Conservation (phyloP, 2,113 vertebrate species). For the Dasypus novemcinctus region DNA sequence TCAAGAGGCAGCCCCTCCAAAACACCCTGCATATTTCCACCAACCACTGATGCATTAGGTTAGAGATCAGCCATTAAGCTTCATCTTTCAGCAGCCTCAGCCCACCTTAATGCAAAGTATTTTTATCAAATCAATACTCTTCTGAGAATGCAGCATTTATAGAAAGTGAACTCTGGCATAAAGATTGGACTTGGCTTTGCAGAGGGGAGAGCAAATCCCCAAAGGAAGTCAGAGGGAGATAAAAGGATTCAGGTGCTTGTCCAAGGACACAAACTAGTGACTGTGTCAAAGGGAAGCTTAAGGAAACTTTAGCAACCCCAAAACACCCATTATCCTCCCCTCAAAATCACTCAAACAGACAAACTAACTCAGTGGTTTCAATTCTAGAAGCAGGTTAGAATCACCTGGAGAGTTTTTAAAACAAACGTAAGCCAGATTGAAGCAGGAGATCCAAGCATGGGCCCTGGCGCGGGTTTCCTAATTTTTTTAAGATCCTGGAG, state of each 20-base stretch:
- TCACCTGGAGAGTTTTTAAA: neutral
- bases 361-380: neutral
- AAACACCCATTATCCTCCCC: neutral
- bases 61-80: neutral
- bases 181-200: neutral
- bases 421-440: neutral
- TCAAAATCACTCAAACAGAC: neutral
- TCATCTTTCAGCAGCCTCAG: neutral
- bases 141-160: neutral
- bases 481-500: neutral
- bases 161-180: neutral
- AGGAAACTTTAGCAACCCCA: neutral
- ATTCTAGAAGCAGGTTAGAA: neutral
- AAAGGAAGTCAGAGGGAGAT: neutral
- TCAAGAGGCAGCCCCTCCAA: neutral
- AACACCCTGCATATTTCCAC: neutral
- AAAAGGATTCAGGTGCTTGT: neutral
- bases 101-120: neutral
- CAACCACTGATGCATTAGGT: rapidly evolving
- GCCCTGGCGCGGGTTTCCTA: neutral
- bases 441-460: neutral
- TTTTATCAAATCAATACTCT: neutral
- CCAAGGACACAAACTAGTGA: neutral
- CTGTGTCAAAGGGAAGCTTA: neutral
- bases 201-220: neutral